Base-by-base conservation (phyloP, 2,888 invertebrate genomes). In the Molorchus minor region DNA sequence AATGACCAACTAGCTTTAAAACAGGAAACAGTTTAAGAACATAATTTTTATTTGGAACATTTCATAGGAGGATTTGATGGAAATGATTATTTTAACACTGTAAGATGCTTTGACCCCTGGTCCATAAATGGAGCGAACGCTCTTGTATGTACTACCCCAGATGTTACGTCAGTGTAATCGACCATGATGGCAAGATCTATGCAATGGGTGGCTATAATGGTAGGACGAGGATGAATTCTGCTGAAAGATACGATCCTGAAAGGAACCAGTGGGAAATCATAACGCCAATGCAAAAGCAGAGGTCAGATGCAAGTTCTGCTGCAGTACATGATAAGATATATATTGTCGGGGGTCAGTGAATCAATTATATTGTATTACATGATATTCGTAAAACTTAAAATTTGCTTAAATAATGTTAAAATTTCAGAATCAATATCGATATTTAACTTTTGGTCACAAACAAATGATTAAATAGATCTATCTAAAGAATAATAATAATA, bases 201-300 rank as follows among this genome's bases (percentile, higher is more conserved):
- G 93, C 92, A 0, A 84, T 93, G 71, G 94, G 94, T 0, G 93
- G 93, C 0, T 93, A 90, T 80, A 92, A 93, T 77, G 92, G 92
- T 8, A 84, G 87, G 36, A 86, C 86, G 5, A 87, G 93, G 67
- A 87, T 93, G 85, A 86, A 86, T 29, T 88, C 91, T 0, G 92
- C 89, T 2, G 93, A 94, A 78, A 84, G 90, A 12, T 93, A 92
- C 79, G 88, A 91, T 73, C 89, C 91, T 0, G 84, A 85, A 62
- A 85, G 84, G 61, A 90, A 93, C 77, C 89, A 89, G 71, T 94
- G 94, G 94, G 88, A 91, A 77, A 82, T 87, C 76, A 87, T 91
- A 36, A 84, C 88, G 1, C 83, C 89, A 0, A 93, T 94, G 93
- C 86, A 86, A 70, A 86, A 86, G 58, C 87, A 87, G 71, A 82